phyloP scores from a whole-genome alignment of 2,888 invertebrate species.

The Synanthedon vespiformis region DNA sequence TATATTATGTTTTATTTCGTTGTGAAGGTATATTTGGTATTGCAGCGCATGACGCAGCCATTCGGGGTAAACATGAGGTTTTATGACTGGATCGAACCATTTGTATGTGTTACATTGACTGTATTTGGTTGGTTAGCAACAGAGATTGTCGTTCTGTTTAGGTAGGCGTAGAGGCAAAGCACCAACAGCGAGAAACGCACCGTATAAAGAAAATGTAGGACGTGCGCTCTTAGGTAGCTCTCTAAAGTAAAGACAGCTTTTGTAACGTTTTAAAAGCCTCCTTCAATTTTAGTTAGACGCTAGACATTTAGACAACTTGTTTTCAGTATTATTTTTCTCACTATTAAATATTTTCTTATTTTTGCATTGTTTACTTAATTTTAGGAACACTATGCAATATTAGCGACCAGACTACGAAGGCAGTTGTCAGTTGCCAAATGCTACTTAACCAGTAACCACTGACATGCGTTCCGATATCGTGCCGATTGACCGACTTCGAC shows the following conservation, averaged over 20 bases:
- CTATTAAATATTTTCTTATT: too few relatives aligned
- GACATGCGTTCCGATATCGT: too few relatives aligned
- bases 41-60: constrained; percentile 17
- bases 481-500: too few relatives aligned
- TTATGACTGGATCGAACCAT: constrained; percentile 10
- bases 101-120: constrained; percentile 3
- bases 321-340: too few relatives aligned
- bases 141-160: not conserved
- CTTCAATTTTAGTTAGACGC: too few relatives aligned
- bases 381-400: too few relatives aligned
- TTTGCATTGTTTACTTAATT: too few relatives aligned
- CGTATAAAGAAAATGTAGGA: not conserved
- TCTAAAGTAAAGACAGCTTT: not conserved
- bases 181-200: not conserved
- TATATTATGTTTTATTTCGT: too few relatives aligned
- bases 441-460: too few relatives aligned
- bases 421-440: too few relatives aligned
- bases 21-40: not conserved
- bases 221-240: not conserved
- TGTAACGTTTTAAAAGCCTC: not conserved
- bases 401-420: too few relatives aligned
- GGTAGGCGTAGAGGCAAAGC: not conserved
- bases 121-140: constrained; percentile 3
- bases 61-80: constrained; percentile 26
- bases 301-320: too few relatives aligned